Evolutionary conservation across 2,888 invertebrate species (phyloP).

Genomic region (Synergus umbraculus): DNA sequence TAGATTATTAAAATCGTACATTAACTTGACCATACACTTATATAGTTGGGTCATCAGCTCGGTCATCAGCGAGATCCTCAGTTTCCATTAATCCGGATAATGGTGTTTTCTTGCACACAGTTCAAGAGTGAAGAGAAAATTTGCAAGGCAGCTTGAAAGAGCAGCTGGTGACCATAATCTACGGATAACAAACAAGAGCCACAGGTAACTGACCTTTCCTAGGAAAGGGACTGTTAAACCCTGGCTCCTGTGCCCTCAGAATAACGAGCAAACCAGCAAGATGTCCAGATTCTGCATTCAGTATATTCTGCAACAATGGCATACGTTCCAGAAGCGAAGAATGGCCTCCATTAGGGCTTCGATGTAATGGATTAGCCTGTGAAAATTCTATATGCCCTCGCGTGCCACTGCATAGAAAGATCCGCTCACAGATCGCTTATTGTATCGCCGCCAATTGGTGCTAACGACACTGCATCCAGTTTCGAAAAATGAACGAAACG

Average conservation of each 20-base stretch:
- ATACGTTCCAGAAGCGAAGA: conserved; percentile 29
- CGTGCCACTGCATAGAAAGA: conserved; percentile 38
- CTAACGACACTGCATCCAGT: conserved; percentile 29
- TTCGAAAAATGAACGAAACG: not conserved
- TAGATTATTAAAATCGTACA: too few relatives aligned
- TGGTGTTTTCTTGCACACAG: not conserved
- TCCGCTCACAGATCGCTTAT: conserved; percentile 25
- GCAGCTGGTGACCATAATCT: conserved; percentile 30
- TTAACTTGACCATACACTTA: too few relatives aligned
- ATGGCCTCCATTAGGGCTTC: conserved; percentile 30
- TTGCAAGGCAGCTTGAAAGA: not conserved
- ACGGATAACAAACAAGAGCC: not conserved
- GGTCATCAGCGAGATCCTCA: too few relatives aligned
- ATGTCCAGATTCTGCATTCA: conserved; percentile 21
- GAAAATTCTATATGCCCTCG: conserved; percentile 26
- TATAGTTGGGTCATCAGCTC: too few relatives aligned
- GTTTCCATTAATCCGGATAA: too few relatives aligned
- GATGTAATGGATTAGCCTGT: conserved; percentile 37
- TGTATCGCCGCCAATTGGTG: conserved; percentile 32
- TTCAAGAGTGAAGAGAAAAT: not conserved
- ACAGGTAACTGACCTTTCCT: conserved; percentile 34
- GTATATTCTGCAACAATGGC: conserved; percentile 36
- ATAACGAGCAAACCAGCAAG: conserved; percentile 23
- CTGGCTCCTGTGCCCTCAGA: conserved; percentile 21
- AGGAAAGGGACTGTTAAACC: conserved; percentile 38